A percentile compares a stretch with the other conserved stretches of the same genome.
These are phyloP conservation scores for Caenorhabditis inopinata DNA, from an alignment of 1,140 invertebrate genomes.

Conservation along the genomic window DNA sequence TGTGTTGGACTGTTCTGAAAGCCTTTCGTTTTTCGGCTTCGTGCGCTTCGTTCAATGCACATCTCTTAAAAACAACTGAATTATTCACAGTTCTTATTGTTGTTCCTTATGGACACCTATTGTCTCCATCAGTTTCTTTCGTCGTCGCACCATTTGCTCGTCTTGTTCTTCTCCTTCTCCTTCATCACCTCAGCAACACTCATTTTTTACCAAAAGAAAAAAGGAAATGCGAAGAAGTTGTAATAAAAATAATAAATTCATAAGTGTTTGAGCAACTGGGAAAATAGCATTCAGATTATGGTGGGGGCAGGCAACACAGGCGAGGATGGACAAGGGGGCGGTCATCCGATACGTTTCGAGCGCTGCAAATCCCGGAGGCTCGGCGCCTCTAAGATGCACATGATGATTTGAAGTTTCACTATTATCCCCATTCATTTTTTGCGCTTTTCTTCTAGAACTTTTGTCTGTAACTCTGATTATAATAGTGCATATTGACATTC, in stretches of 20 bases:
- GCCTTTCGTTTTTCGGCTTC: background rate
- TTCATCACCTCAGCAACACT: too few relatives aligned
- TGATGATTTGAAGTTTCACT: background rate
- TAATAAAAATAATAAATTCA: conserved; percentile 32
- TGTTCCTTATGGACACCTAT: conserved; percentile 1
- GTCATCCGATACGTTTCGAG: conserved; percentile 11
- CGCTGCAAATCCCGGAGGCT: conserved; percentile 4
- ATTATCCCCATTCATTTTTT: background rate
- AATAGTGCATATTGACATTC: too few relatives aligned
- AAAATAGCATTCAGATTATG: background rate
- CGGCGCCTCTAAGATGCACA: too few relatives aligned
- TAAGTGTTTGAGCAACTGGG: conserved; percentile 9
- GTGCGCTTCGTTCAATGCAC: background rate
- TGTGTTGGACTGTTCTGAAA: too few relatives aligned
- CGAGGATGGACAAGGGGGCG: conserved; percentile 5
- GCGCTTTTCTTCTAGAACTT: background rate
- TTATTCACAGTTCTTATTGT: conserved; percentile 32
- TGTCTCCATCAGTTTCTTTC: conserved; percentile 18
- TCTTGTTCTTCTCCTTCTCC: too few relatives aligned
- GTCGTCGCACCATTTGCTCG: background rate
- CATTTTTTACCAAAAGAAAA: background rate
- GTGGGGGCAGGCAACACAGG: background rate
- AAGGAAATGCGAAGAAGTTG: background rate
- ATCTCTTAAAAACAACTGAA: conserved; percentile 25
- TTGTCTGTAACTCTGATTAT: background rate